Evolutionary conservation across 2,113 vertebrate species (phyloP).

Genomic region (Ancistrus triradiatus): DNA sequence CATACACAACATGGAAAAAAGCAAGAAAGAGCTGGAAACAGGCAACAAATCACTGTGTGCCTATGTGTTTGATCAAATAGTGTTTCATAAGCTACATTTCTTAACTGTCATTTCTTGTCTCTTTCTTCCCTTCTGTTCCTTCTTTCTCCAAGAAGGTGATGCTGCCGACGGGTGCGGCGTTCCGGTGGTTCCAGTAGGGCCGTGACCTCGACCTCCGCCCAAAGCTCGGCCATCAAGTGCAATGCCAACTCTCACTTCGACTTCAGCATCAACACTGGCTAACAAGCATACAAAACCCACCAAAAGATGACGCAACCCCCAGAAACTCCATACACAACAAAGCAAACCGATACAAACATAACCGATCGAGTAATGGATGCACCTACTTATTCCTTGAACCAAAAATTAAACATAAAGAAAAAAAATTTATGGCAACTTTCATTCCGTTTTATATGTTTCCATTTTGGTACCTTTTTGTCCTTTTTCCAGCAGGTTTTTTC

Average conservation of each 20-base stretch:
- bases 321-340: slow-evolving; percentile 41
- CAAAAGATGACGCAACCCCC: slow-evolving; percentile 33
- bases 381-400: slow-evolving; percentile 97
- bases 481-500: slow-evolving; percentile 72
- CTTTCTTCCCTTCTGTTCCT: slow-evolving; percentile 30
- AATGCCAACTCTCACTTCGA: slow-evolving; percentile 93
- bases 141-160: slow-evolving; percentile 93
- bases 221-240: slow-evolving; percentile 98
- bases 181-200: slow-evolving; percentile 99
- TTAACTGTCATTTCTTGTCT: background rate
- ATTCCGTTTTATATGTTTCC: slow-evolving; percentile 98
- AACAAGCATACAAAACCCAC: slow-evolving; percentile 65
- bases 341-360: slow-evolving; percentile 48
- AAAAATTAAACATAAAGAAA: slow-evolving; percentile 85
- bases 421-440: slow-evolving; percentile 91
- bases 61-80: background rate
- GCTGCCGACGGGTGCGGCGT: slow-evolving; percentile 96
- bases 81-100: background rate
- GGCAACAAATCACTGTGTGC: too few species aligned
- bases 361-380: slow-evolving; percentile 84
- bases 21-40: background rate
- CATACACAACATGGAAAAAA: slow-evolving; percentile 8
- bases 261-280: slow-evolving; percentile 94
- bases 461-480: slow-evolving; percentile 81
- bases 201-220: slow-evolving; percentile 71